Percentiles rank a stretch among this genome's conserved stretches.
These are phyloP conservation scores for Musca vetustissima DNA, from an alignment of 1,140 invertebrate species.

Conservation along the genomic window DNA sequence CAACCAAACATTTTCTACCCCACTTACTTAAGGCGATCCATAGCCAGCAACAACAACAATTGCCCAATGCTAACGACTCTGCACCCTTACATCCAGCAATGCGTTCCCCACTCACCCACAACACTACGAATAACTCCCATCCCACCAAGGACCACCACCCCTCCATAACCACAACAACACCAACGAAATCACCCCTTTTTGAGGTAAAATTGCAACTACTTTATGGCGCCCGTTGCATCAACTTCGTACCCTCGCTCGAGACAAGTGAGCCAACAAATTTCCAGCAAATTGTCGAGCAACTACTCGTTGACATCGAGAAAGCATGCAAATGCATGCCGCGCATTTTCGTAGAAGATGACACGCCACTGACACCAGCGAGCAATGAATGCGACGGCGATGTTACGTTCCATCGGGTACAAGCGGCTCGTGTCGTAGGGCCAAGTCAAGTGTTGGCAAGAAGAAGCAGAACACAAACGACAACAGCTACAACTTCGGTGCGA, in stretches of 20 bases:
- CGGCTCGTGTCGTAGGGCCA: too few species aligned
- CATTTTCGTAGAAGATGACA: constrained; percentile 52
- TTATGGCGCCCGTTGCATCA: constrained; percentile 43
- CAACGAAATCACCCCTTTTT: constrained; percentile 43
- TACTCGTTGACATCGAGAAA: constrained; percentile 53
- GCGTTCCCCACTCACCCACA: constrained; percentile 15
- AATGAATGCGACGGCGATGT: constrained; percentile 33
- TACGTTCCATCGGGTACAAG: too few species aligned
- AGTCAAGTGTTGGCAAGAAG: not conserved
- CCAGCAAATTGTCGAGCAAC: constrained; percentile 55
- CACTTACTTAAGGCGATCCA: constrained; percentile 4
- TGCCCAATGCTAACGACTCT: not conserved
- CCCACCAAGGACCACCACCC: constrained; percentile 13
- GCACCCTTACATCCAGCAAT: too few species aligned
- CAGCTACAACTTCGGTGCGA: not conserved
- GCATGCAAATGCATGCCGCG: constrained; percentile 54
- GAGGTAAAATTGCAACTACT: constrained; percentile 54
- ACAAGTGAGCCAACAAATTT: constrained; percentile 53
- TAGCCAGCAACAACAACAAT: not conserved
- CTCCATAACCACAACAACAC: too few species aligned
- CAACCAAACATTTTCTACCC: constrained; percentile 12
- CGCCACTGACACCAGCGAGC: constrained; percentile 36
- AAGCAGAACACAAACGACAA: not conserved
- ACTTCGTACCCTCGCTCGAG: constrained; percentile 51
- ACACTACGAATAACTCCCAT: constrained; percentile 17